Conservation (phyloP, 2,113 vertebrate species). For the Syngnathus typhle region DNA sequence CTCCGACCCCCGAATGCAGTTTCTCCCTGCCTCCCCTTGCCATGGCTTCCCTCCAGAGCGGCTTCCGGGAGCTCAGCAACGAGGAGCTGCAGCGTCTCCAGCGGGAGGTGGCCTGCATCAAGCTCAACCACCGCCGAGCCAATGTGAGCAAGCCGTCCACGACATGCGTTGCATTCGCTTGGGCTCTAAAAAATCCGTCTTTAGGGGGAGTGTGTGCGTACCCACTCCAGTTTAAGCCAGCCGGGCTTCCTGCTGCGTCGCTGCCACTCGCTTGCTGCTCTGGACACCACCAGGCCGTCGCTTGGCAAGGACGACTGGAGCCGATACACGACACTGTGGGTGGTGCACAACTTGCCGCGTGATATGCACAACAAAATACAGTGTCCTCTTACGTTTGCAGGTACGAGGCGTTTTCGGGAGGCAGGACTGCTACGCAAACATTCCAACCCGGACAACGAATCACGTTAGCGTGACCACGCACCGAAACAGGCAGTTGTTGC, state of each 20-base stretch:
- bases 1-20: slow-evolving; percentile 65
- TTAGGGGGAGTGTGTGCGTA: slow-evolving; percentile 29
- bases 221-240: slow-evolving; percentile 62
- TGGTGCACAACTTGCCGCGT: slow-evolving; percentile 14
- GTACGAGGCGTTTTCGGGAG: slow-evolving; percentile 80
- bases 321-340: slow-evolving; percentile 85
- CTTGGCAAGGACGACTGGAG: slow-evolving; percentile 83
- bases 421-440: slow-evolving; percentile 59
- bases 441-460: slow-evolving; percentile 1
- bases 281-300: slow-evolving; percentile 78
- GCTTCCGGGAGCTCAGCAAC: slow-evolving; percentile 73
- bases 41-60: slow-evolving; percentile 78
- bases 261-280: slow-evolving; percentile 76
- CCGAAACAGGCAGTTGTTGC: not conserved
- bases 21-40: slow-evolving; percentile 61
- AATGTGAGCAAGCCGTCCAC: slow-evolving; percentile 64
- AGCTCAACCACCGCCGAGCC: slow-evolving; percentile 73
- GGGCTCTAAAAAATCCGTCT: not conserved
- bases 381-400: slow-evolving; percentile 55
- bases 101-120: slow-evolving; percentile 74
- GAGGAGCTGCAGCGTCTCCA: slow-evolving; percentile 78
- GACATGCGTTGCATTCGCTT: not conserved
- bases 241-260: slow-evolving; percentile 69
- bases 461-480: not conserved
- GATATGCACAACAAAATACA: not conserved